Conservation (phyloP, 2,113 vertebrate species). For the Pristiophorus japonicus region DNA sequence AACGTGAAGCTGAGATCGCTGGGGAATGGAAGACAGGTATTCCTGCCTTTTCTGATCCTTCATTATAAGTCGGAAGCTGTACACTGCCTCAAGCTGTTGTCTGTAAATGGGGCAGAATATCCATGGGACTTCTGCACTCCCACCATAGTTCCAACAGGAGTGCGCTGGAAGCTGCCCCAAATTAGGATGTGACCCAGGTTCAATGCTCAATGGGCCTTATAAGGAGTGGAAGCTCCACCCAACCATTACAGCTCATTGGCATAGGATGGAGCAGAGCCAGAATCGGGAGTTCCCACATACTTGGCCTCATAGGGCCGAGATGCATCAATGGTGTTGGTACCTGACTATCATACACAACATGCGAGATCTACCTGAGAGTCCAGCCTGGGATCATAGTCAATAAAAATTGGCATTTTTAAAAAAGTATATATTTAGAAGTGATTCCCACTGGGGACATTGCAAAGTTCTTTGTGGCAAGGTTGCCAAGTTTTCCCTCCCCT, state of each 20-base stretch:
- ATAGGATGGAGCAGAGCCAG: not conserved
- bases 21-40: too few species aligned
- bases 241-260: not conserved
- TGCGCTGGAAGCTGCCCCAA: too few species aligned
- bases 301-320: not conserved
- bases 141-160: not conserved
- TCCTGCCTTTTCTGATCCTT: too few species aligned
- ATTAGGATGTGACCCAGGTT: too few species aligned
- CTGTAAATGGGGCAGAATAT: not conserved
- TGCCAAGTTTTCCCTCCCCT: too few species aligned
- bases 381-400: not conserved
- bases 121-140: not conserved
- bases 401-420: not conserved
- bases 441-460: too few species aligned
- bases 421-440: too few species aligned
- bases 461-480: too few species aligned
- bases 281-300: not conserved
- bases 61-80: too few species aligned
- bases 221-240: too few species aligned
- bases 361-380: not conserved
- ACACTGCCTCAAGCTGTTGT: not conserved
- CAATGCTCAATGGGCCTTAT: too few species aligned
- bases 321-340: not conserved
- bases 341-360: not conserved
- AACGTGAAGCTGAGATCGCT: not conserved